phyloP scores from a whole-genome alignment of 2,888 invertebrate species.

The Suillia variegata region DNA sequence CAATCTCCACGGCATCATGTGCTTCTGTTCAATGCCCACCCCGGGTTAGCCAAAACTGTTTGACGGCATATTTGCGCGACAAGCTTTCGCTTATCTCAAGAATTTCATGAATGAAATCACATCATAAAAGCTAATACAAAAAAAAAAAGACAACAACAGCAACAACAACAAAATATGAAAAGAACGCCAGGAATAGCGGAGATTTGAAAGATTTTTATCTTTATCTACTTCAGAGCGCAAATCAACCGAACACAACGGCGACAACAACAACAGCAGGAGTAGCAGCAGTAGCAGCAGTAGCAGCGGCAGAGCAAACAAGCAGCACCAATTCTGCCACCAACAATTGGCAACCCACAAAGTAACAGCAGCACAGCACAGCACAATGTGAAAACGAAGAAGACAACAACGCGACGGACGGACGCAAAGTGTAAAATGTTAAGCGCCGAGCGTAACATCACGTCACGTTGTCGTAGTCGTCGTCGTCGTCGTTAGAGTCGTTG shows the following conservation, averaged over 20 bases:
- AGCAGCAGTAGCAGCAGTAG: not conserved
- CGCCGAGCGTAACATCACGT: not conserved
- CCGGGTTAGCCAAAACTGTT: too few relatives aligned
- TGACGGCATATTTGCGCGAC: too few relatives aligned
- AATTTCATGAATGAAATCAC: constrained; percentile 23
- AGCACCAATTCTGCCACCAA: too few relatives aligned
- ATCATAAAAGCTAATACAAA: too few relatives aligned
- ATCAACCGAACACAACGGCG: not conserved
- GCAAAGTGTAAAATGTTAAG: not conserved
- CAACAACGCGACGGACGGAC: too few relatives aligned
- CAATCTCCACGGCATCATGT: too few relatives aligned
- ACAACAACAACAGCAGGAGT: not conserved
- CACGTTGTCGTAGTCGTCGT: not conserved
- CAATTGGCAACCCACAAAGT: constrained; percentile 25
- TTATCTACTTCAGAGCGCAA: too few relatives aligned
- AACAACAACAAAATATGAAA: too few relatives aligned
- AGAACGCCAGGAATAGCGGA: not conserved
- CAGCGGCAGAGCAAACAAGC: not conserved
- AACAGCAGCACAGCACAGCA: constrained; percentile 32
- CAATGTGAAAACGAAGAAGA: too few relatives aligned
- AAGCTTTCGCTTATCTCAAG: not conserved
- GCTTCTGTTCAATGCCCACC: too few relatives aligned
- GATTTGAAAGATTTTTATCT: constrained; percentile 3
- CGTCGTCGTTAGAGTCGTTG: not conserved
- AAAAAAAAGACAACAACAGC: not conserved